Percentiles rank a stretch among this genome's conserved stretches.
Evolutionary conservation across 2,888 invertebrate genomes (phyloP).

Genomic region (Bombylius discolor): DNA sequence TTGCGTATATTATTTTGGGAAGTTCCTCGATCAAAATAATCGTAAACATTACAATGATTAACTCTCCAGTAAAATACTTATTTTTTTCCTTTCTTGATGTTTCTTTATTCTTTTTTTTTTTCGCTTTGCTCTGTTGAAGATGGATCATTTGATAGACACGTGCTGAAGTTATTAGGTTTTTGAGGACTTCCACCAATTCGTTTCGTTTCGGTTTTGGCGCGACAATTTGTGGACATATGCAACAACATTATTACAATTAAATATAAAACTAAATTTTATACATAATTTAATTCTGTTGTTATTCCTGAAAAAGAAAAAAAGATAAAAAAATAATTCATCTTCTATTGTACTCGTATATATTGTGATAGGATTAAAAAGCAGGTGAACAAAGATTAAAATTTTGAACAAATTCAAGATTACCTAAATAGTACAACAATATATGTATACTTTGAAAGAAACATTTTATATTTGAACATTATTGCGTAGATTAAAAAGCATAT

Average conservation of each 20-base stretch:
- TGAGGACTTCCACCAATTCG: constrained; percentile 8
- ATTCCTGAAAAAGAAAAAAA: no score
- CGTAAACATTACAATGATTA: constrained; percentile 13
- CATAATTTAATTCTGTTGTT: no score
- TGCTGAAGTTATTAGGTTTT: constrained; percentile 9
- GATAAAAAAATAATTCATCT: no score
- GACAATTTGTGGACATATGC: constrained; percentile 10
- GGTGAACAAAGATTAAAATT: not conserved
- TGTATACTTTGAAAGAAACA: no score
- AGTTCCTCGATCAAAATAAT: constrained; percentile 13
- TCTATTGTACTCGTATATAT: not conserved
- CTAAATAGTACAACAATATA: no score
- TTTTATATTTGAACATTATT: no score
- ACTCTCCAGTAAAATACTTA: not conserved
- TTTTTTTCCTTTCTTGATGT: not conserved
- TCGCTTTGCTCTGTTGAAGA: no score
- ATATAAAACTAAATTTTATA: no score
- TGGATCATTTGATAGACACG: constrained; percentile 1
- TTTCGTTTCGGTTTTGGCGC: constrained; percentile 7
- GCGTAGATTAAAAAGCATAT: no score
- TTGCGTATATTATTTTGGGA: not conserved
- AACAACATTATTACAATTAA: not conserved
- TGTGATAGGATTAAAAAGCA: not conserved
- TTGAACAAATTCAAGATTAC: no score
- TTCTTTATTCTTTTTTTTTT: not conserved